phyloP scores from a whole-genome alignment of 1,140 invertebrate genomes.

The Wiebesia pumilae region DNA sequence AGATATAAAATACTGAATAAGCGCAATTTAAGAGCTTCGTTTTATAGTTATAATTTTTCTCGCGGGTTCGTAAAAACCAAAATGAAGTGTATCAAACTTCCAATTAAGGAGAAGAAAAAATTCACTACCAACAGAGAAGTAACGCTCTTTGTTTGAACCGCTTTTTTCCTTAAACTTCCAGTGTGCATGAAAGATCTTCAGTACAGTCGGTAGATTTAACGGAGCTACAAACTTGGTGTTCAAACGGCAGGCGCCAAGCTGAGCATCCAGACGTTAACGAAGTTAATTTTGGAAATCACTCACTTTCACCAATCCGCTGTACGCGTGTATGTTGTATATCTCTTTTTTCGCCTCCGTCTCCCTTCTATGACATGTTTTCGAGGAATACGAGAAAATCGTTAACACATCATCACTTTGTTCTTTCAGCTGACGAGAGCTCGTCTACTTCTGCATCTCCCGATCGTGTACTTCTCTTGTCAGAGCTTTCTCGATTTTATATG shows the following conservation, averaged over 20 bases:
- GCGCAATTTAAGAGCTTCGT: background rate
- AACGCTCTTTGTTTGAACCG: conserved; percentile 34
- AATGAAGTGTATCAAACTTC: background rate
- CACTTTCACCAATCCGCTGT: conserved; percentile 27
- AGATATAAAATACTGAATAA: no score
- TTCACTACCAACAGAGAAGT: no score
- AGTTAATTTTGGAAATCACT: conserved; percentile 53
- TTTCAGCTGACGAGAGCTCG: background rate
- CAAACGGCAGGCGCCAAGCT: conserved; percentile 29
- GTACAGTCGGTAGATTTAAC: conserved; percentile 37
- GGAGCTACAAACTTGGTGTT: conserved; percentile 47
- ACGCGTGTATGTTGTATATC: background rate
- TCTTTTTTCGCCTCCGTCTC: background rate
- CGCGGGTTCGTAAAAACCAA: background rate
- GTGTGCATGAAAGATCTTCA: conserved; percentile 37
- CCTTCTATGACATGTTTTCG: background rate
- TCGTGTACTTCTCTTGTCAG: background rate
- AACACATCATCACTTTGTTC: background rate
- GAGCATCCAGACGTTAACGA: conserved; percentile 51
- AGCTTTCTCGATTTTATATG: conserved; percentile 10
- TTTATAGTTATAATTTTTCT: background rate
- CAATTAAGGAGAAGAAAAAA: conserved; percentile 1
- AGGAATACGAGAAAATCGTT: conserved; percentile 35
- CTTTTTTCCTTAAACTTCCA: conserved; percentile 42
- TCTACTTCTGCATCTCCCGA: background rate